Percentiles rank a stretch among this genome's conserved stretches.
phyloP scores from a whole-genome alignment of 2,113 vertebrate genomes.

The Butorides virescens region DNA sequence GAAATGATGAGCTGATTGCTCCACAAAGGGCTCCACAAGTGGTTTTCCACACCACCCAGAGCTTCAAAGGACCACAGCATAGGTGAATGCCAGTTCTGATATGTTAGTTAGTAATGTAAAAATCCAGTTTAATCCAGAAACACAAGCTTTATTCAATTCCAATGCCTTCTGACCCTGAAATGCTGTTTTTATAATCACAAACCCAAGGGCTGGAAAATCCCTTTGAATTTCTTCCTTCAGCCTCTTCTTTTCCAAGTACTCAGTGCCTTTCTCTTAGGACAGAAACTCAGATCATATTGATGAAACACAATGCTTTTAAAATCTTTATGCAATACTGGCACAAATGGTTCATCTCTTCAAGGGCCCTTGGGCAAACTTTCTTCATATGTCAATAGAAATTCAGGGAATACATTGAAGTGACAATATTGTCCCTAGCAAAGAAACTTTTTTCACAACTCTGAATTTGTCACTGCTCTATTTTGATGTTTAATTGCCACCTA shows the following conservation, averaged over 20 bases:
- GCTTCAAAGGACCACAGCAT: not conserved
- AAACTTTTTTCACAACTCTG: not conserved
- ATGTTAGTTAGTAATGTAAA: not conserved
- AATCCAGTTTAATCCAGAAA: not conserved
- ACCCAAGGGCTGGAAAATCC: not conserved
- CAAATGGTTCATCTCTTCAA: not conserved
- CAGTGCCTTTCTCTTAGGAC: not conserved
- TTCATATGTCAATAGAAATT: constrained; percentile 27
- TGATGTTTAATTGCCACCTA: constrained; percentile 51
- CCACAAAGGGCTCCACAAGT: not conserved
- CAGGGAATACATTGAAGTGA: constrained; percentile 16
- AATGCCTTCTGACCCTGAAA: not conserved
- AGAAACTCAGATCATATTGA: not conserved
- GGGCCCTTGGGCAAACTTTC: not conserved
- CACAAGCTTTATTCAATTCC: not conserved
- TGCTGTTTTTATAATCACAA: not conserved
- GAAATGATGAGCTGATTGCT: constrained; percentile 1
- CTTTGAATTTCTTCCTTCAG: not conserved
- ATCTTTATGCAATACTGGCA: not conserved
- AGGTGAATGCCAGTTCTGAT: not conserved
- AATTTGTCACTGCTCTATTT: constrained; percentile 26
- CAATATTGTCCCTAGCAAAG: not conserved
- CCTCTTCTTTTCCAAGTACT: not conserved
- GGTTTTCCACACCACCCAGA: not conserved
- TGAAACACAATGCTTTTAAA: constrained; percentile 7